Base-by-base conservation (phyloP, 2,797 vertebrate genomes). In the Bovichtus variegatus region DNA sequence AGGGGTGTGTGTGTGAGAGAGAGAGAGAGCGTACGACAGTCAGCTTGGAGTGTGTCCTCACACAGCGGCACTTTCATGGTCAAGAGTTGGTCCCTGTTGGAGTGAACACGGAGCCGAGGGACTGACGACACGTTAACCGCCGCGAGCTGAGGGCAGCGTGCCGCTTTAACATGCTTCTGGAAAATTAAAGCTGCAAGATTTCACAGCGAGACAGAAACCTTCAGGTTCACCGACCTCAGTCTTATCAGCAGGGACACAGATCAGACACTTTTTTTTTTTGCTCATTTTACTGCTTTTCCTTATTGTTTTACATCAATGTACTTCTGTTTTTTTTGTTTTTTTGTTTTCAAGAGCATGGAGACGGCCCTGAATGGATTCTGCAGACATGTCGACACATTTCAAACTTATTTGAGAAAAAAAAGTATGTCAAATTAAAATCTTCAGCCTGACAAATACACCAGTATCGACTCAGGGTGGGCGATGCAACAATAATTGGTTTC, bases 61-160 rank as follows among this genome's bases (percentile, higher is more conserved):
- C 74, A 74, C 55, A 6, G 67, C 62, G 68, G 64, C 82, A 82
- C 84, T 71, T 78, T 68, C 60, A 65, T 4, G 53, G 78, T 80
- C 34, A 47, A 40, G 65, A 68, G 77, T 81, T 58, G 41, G 63
- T 68, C 34, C 12, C 60, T 25, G 63, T 75, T 83, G 6, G 55
- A 31, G 58, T 6, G 25, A 53, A 46, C 31, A 55, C 47, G 18
- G 38, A 47, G 61, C 49, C n/a, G 5, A 41, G 13, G 46, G 41
- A 41, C 63, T 6, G 70, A 61, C 38, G 53, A 62, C 80, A 61
- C 53, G 31, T 38, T 23, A 29, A 46, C 31, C 43, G 6, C 19
- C 51, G 10, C 15, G 4, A 41, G 76, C 55, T 4, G 38, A 31
- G 59, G 58, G 47, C 64, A 23, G 21, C 64, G 4, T 12, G 54